Base-by-base conservation (phyloP, 2,113 vertebrate genomes). In the Labeo catla region DNA sequence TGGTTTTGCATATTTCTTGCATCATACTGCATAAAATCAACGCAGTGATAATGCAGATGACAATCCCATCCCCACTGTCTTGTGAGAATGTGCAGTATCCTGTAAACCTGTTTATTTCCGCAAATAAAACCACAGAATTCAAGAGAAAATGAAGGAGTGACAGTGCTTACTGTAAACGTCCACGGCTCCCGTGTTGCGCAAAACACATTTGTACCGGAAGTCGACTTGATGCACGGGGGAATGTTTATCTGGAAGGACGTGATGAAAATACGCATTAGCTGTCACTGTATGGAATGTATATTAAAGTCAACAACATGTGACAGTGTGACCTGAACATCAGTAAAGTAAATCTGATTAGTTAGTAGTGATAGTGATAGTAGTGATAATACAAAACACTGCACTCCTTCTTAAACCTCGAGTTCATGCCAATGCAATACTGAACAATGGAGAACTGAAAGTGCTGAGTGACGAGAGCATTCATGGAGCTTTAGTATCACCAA, bases 141-240 rank as follows among this genome's bases (percentile, higher is more conserved):
- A 0, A 57, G 47, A 13, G 47, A 85, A 85, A 84, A 86, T 89
- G 68, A 50, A 65, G 57, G 50, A 78, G 28, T 78, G 76, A 59
- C 34, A 10, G 8, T 0, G n/a, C 4, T 84, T 78, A 89, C 76
- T 66, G 80, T 86, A 57, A 84, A 13, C 10, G n/a, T 8, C 54
- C 47, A 4, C 19, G 8, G 49, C 10, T 79, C 11, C 59, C 8
- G n/a, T 63, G 36, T 88, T 88, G 78, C 72, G 21, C 2, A 50
- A 85, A 82, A 82, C 7, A 61, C 19, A 0, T 43, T 49, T 3
- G 19, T 2, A 57, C 0, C 11, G 1, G 54, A 79, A 79, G 36
- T 59, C 12, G 9, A 16, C 16, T 59, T 15, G 23, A 76, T 21
- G 43, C 70, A 73, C 0, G 4, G 19, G 15, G 70, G 72, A n/a